phyloP scores from a whole-genome alignment of 2,113 vertebrate genomes.

The Desmodus rotundus region DNA sequence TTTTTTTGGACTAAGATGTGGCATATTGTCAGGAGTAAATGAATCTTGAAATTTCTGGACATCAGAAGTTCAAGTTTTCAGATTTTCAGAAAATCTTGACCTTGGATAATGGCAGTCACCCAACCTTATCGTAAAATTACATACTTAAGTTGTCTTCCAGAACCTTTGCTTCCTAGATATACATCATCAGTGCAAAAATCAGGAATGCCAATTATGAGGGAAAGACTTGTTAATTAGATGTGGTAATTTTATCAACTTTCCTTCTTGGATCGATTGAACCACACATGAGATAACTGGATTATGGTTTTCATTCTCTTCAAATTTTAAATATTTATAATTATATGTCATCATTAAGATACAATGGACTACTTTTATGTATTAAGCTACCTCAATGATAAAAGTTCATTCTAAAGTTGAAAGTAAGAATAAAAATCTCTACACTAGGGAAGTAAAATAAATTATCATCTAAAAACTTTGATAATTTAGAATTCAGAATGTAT shows the following conservation, averaged over 20 bases:
- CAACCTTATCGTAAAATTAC: neutral
- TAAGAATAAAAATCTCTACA: neutral
- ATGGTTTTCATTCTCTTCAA: neutral
- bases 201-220: neutral
- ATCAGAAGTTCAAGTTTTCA: neutral
- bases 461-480: neutral
- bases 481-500: neutral
- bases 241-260: neutral
- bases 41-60: constrained; percentile 40
- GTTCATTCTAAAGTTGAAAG: neutral
- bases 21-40: constrained; percentile 26
- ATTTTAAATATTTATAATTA: neutral
- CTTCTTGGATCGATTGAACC: neutral
- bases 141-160: neutral
- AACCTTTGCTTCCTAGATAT: neutral
- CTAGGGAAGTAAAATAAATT: neutral
- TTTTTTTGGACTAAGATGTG: constrained; percentile 39
- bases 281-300: neutral
- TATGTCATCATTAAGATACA: neutral
- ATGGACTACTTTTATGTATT: neutral
- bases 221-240: neutral
- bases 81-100: neutral
- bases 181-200: neutral
- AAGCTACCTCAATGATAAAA: neutral
- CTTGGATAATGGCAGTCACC: neutral